Evolutionary conservation across 2,113 vertebrate genomes (phyloP), one percentile per base, ranked within the genome.

Genomic region (Mirza zaza): DNA sequence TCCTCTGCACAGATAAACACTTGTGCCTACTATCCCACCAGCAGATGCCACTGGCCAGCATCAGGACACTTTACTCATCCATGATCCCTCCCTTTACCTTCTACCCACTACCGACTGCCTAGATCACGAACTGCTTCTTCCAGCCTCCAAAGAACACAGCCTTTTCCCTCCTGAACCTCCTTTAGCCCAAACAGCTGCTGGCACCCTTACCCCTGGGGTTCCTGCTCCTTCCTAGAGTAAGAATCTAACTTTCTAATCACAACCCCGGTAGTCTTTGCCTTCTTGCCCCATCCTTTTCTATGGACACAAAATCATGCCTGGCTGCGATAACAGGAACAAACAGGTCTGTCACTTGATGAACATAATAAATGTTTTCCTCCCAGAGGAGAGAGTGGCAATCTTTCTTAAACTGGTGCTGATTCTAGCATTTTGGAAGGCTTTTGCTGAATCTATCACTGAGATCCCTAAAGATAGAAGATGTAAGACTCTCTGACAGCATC

Each of bases 381-480:
- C 23, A 29, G 61, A 82, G 77, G n/a, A 90, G 12, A 88, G 34
- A 67, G 82, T 27, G 29, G 68, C 48, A 95, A 75, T 91, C 82
- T 79, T 94, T 80, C 75, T 79, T 93, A 80, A 92, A 91, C 55
- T 20, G n/a, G 27, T 82, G 77, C 86, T 63, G 67, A 94, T 81
- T 91, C 92, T 21, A 63, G 42, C 42, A 73, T 88, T 95, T 83
- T 75, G 77, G 65, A 91, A 90, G 71, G 63, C 94, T 95, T 96
- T 88, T 80, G 34, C 87, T 68, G 81, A 90, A 80, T 86, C 76
- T 48, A 87, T 88, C 81, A 52, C 63, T 48, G 61, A 90, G 39
- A 34, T 87, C 52, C 61, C 91, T 82, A 90, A 93, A 95, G 96
- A 95, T 23, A 95, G 93, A 67, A 25, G 17, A 94, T 73, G 50